phyloP scores from a whole-genome alignment of 2,113 vertebrate species.

The Platycercus adscitus region DNA sequence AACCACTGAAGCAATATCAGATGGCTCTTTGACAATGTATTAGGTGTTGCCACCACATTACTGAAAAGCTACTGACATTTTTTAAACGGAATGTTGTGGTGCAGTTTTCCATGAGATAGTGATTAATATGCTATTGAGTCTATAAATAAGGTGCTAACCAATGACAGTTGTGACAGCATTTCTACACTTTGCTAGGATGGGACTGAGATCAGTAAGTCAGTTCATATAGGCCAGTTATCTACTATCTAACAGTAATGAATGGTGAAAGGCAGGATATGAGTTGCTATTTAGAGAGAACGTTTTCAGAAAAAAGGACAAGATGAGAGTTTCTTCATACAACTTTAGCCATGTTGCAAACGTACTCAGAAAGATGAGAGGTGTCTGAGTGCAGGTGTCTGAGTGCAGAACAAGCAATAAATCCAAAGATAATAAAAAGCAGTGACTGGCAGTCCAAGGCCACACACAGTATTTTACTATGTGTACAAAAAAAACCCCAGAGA shows the following conservation, averaged over 20 bases:
- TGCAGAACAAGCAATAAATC: constrained; percentile 62
- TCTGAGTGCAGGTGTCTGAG: constrained; percentile 35
- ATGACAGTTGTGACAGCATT: constrained; percentile 41
- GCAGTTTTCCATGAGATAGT: constrained; percentile 11
- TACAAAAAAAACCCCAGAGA: not conserved
- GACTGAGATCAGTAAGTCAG: constrained; percentile 34
- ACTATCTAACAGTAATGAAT: constrained; percentile 55
- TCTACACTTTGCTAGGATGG: constrained; percentile 44
- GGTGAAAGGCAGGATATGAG: constrained; percentile 58
- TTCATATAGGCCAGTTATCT: constrained; percentile 51
- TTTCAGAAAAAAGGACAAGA: constrained; percentile 45
- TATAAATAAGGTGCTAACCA: constrained; percentile 58
- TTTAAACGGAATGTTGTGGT: constrained; percentile 12
- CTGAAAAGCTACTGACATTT: constrained; percentile 15
- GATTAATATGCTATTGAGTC: constrained; percentile 61
- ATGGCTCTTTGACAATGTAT: not conserved
- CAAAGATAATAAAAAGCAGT: constrained; percentile 38
- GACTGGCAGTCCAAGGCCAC: constrained; percentile 36
- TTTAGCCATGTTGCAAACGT: constrained; percentile 32
- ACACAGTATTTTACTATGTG: not conserved
- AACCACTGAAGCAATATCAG: constrained; percentile 30
- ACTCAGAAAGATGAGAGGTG: constrained; percentile 57
- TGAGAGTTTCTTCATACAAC: constrained; percentile 42
- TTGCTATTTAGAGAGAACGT: constrained; percentile 39
- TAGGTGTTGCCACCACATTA: not conserved